phyloP scores from a whole-genome alignment of 2,113 vertebrate genomes.

The Oenanthe oenanthe region DNA sequence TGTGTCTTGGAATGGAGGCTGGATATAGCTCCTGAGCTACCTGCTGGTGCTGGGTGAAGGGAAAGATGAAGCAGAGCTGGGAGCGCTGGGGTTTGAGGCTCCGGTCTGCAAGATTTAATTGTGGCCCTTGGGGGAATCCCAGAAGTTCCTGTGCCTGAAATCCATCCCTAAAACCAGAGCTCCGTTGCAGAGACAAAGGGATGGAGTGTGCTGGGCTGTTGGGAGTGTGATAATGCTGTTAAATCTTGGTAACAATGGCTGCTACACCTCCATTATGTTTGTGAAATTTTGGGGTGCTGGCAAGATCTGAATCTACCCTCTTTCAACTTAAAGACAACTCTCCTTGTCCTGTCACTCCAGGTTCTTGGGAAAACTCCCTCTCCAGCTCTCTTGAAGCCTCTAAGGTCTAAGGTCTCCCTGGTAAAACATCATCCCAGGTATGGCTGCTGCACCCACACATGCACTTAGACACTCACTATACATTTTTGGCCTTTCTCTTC shows the following conservation, averaged over 20 bases:
- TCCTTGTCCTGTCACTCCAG: background rate
- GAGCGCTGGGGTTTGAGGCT: background rate
- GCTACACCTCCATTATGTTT: accelerated
- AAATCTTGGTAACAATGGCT: background rate
- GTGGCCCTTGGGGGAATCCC: background rate
- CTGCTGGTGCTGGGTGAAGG: background rate
- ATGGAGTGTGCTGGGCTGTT: background rate
- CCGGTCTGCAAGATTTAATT: background rate
- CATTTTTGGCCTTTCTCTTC: background rate
- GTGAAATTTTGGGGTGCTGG: background rate
- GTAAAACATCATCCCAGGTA: background rate
- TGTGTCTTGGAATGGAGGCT: background rate
- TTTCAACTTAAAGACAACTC: background rate
- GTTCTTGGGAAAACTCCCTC: background rate
- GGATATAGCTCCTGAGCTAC: background rate
- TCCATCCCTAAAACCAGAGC: background rate
- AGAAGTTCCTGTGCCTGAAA: background rate
- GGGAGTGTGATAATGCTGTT: background rate
- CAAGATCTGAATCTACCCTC: background rate
- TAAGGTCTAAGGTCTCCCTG: background rate
- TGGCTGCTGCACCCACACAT: background rate
- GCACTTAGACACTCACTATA: accelerated
- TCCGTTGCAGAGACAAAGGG: accelerated
- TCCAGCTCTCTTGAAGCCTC: background rate
- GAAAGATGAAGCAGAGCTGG: background rate